These are phyloP conservation scores for Pogona vitticeps DNA, from an alignment of 2,113 vertebrate genomes.

Conservation along the genomic window DNA sequence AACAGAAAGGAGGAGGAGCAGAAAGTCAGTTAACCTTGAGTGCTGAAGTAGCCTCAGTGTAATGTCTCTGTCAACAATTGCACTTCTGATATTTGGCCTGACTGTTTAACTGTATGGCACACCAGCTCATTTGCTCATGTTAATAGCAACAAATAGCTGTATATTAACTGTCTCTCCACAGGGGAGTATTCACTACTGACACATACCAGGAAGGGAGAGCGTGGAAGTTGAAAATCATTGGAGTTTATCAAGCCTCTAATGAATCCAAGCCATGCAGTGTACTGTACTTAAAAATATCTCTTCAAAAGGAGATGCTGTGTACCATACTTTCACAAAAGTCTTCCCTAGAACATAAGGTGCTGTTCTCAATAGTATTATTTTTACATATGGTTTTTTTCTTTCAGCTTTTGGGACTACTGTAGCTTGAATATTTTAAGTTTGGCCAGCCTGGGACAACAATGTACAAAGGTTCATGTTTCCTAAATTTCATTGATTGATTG, in stretches of 20 bases:
- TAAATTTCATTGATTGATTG: no score
- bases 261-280: not conserved
- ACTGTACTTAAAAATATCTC: not conserved
- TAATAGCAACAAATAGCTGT: not conserved
- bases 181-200: slow-evolving; percentile 3
- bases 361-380: not conserved
- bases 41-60: not conserved
- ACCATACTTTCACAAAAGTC: not conserved
- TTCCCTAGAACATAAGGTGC: not conserved
- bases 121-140: not conserved
- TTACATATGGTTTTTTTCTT: no score
- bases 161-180: not conserved
- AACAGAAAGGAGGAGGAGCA: not conserved
- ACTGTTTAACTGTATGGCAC: not conserved
- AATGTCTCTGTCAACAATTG: not conserved
- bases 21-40: not conserved
- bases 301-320: not conserved
- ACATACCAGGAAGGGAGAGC: not conserved
- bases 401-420: not conserved
- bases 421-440: not conserved
- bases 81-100: not conserved
- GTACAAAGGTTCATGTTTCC: not conserved
- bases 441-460: not conserved
- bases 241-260: not conserved
- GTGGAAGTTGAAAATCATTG: not conserved